Percentiles rank a stretch among this genome's conserved stretches.
phyloP scores from a whole-genome alignment of 2,888 invertebrate genomes.

The Matsumyia berberina region DNA sequence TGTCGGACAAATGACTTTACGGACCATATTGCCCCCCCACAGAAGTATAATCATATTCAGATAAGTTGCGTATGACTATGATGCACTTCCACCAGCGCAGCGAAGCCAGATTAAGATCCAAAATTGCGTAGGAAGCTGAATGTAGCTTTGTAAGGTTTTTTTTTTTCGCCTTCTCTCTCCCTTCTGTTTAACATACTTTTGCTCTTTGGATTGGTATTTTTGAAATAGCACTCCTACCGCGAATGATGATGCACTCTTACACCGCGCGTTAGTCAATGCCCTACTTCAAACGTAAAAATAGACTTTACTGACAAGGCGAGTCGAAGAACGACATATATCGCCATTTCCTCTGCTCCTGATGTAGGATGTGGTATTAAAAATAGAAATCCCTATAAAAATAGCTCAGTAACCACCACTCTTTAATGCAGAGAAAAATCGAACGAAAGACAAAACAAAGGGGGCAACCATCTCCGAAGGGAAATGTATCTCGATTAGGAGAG shows the following conservation, averaged over 20 bases:
- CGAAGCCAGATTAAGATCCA: constrained; percentile 41
- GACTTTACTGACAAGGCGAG: constrained; percentile 36
- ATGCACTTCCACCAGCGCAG: constrained; percentile 13
- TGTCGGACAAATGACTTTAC: background rate
- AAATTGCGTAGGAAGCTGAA: constrained; percentile 52
- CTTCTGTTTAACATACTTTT: constrained; percentile 29
- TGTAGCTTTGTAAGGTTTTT: background rate
- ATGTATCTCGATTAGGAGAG: constrained; percentile 37
- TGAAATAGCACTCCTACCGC: constrained; percentile 4
- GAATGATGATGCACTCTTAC: constrained; percentile 23
- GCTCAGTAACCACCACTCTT: constrained; percentile 45
- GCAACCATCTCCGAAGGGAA: constrained; percentile 23
- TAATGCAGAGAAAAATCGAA: background rate
- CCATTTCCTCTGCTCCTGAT: constrained; percentile 52
- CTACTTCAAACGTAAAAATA: constrained; percentile 68
- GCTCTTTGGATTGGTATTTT: constrained; percentile 11
- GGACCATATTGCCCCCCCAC: background rate
- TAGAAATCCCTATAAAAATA: constrained; percentile 65
- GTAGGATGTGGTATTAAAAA: constrained; percentile 55
- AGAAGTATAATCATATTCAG: background rate
- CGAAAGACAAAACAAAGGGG: constrained; percentile 8
- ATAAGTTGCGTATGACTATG: constrained; percentile 16
- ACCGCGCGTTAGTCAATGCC: constrained; percentile 53
- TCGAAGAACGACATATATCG: constrained; percentile 13
- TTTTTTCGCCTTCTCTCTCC: background rate